Percentiles rank a stretch among this genome's conserved stretches.
phyloP scores from a whole-genome alignment of 2,113 vertebrate species.

The Mustelus asterias region DNA sequence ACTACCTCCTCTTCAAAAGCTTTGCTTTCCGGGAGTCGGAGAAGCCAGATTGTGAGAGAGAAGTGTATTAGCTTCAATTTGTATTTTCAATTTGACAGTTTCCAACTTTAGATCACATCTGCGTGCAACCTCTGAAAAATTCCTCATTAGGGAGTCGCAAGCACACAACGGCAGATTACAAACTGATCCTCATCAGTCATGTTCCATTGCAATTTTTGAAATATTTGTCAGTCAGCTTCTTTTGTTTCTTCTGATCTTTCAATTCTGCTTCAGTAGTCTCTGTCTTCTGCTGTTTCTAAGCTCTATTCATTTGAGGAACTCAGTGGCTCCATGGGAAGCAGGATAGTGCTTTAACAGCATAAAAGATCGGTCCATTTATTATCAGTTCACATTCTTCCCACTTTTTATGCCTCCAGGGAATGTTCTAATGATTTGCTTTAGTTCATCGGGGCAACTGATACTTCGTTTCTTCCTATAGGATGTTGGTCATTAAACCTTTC shows the following conservation, averaged over 20 bases:
- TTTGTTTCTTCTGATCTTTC: not conserved
- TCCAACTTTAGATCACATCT: not conserved
- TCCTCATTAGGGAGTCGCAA: not conserved
- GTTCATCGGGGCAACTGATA: not conserved
- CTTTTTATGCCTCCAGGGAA: not conserved
- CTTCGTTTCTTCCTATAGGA: not conserved
- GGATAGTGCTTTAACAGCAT: not conserved
- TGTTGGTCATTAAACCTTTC: not conserved
- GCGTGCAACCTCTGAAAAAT: not conserved
- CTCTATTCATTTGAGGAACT: not conserved
- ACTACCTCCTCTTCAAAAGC: not conserved
- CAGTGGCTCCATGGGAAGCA: not conserved
- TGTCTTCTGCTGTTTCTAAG: not conserved
- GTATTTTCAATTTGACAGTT: not conserved
- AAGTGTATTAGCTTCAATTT: not conserved
- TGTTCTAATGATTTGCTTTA: constrained; percentile 17
- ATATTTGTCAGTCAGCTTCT: not conserved
- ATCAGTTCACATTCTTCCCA: not conserved
- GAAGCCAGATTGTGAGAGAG: not conserved
- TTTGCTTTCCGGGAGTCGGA: not conserved
- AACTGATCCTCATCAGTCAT: not conserved
- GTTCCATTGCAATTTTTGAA: not conserved
- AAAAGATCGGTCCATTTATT: not conserved
- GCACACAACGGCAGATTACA: not conserved
- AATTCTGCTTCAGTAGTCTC: not conserved